Conservation (phyloP, 2,888 invertebrate genomes). For the Mimachlamys varia region DNA sequence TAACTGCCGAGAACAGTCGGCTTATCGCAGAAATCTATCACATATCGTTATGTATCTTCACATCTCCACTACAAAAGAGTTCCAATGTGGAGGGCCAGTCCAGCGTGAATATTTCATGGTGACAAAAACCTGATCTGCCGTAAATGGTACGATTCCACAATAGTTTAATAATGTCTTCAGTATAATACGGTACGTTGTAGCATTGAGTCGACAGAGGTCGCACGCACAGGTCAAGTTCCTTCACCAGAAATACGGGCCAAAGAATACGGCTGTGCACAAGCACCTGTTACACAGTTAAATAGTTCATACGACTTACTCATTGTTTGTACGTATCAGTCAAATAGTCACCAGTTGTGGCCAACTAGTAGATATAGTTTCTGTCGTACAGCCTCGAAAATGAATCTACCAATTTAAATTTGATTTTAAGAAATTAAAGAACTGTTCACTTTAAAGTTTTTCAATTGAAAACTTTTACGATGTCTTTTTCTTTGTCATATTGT, state of each 20-base stretch:
- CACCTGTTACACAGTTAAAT: neutral
- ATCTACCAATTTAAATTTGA: too few relatives aligned
- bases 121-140: slow-evolving; percentile 23
- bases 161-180: neutral
- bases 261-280: neutral
- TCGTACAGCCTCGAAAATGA: too few relatives aligned
- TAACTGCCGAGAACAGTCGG: neutral
- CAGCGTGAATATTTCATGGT: slow-evolving; percentile 31
- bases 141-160: slow-evolving; percentile 17
- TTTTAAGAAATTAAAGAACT: too few relatives aligned
- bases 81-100: slow-evolving; percentile 8
- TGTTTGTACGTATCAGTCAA: too few relatives aligned
- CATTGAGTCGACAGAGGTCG: neutral
- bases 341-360: neutral
- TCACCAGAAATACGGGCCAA: slow-evolving; percentile 14
- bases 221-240: slow-evolving; percentile 1
- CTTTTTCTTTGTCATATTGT: too few relatives aligned
- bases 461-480: too few relatives aligned
- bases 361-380: too few relatives aligned
- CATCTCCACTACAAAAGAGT: slow-evolving; percentile 3
- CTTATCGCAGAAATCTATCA: slow-evolving; percentile 22
- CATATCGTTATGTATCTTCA: slow-evolving; percentile 20
- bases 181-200: neutral
- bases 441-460: too few relatives aligned
- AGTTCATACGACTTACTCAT: too few relatives aligned